A percentile compares a stretch with the other conserved stretches of the same genome.
These are phyloP conservation scores for Nyctibius bracteatus DNA, from an alignment of 2,113 vertebrate species.

Conservation along the genomic window DNA sequence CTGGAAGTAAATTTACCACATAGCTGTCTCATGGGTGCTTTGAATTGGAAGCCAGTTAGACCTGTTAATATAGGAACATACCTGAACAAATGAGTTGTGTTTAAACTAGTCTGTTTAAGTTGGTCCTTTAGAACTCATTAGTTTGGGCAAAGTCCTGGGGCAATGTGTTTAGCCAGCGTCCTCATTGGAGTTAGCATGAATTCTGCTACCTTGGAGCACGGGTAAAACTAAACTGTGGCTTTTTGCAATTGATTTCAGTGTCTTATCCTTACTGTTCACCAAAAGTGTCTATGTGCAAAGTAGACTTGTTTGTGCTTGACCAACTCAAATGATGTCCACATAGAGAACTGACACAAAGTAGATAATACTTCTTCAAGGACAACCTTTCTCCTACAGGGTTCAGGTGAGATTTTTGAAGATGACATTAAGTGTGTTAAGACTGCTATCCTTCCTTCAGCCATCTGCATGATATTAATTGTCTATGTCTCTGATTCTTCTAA, in stretches of 20 bases:
- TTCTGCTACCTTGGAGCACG: not conserved
- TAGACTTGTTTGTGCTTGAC: not conserved
- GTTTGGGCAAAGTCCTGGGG: not conserved
- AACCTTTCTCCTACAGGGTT: not conserved
- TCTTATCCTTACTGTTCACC: not conserved
- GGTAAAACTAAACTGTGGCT: not conserved
- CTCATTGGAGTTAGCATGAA: not conserved
- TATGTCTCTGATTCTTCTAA: not conserved
- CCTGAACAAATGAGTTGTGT: not conserved
- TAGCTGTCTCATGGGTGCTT: not conserved
- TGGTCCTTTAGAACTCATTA: not conserved
- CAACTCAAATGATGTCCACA: not conserved
- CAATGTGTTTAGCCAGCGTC: not conserved
- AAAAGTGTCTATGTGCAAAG: not conserved
- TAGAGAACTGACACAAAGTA: not conserved
- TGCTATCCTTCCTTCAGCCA: not conserved
- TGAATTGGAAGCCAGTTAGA: not conserved
- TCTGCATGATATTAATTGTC: not conserved
- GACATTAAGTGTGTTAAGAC: not conserved
- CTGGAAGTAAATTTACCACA: not conserved
- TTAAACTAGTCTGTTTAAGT: not conserved
- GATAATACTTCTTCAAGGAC: not conserved
- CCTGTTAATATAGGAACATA: not conserved
- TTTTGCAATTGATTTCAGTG: not conserved
- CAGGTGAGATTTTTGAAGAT: not conserved